A percentile compares a stretch with the other conserved stretches of the same genome.
Evolutionary conservation across 2,113 vertebrate genomes (phyloP).

Genomic region (Furnarius figulus): DNA sequence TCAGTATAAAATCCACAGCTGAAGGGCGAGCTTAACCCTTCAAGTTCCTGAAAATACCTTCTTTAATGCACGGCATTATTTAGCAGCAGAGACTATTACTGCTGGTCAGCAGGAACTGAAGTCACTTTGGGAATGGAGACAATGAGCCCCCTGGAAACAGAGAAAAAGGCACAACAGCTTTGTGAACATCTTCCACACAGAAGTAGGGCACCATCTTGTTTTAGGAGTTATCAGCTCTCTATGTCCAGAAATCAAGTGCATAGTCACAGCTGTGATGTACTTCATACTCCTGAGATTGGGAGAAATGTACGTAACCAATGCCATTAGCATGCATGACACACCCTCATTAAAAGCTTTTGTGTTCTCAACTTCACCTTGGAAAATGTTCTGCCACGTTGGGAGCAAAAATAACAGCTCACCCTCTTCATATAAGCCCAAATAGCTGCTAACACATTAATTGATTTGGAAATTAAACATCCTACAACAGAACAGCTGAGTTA

Average conservation of each 20-base stretch:
- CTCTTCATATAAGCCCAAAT: background rate
- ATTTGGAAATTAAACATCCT: background rate
- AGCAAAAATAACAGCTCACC: background rate
- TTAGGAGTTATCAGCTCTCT: background rate
- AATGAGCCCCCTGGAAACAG: background rate
- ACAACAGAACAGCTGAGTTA: fast-evolving
- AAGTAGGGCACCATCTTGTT: background rate
- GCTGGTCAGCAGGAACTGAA: background rate
- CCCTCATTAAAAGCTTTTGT: background rate
- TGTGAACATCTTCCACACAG: background rate
- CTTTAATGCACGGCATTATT: background rate
- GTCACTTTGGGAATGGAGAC: background rate
- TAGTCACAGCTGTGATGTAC: background rate
- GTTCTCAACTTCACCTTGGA: background rate
- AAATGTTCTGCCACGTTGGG: background rate
- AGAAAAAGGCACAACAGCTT: background rate
- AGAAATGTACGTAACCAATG: background rate
- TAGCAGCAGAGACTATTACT: background rate
- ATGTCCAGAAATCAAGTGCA: background rate
- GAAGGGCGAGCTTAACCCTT: background rate
- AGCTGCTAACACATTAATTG: background rate
- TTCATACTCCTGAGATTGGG: background rate
- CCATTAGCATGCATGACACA: background rate
- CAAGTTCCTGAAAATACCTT: background rate
- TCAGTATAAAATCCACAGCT: background rate